phyloP scores from a whole-genome alignment of 2,888 invertebrate genomes.

The Trilocha varians region DNA sequence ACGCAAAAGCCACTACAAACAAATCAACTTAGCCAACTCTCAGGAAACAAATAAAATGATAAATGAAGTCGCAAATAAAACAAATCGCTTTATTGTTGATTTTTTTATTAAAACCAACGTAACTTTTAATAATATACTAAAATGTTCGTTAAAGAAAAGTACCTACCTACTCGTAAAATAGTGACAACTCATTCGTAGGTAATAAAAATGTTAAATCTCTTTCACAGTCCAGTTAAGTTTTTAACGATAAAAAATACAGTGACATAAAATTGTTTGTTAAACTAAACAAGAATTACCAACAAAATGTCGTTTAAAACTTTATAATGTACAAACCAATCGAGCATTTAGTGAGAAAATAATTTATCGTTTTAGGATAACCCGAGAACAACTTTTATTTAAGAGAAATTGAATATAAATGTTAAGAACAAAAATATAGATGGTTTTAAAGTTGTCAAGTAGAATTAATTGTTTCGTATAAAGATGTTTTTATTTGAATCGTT shows the following conservation, averaged over 20 bases:
- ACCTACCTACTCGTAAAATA: too few relatives aligned
- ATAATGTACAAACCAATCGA: not conserved
- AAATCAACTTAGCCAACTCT: too few relatives aligned
- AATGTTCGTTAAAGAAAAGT: too few relatives aligned
- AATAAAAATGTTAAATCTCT: not conserved
- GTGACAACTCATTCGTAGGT: not conserved
- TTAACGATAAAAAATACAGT: not conserved
- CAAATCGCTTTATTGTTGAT: too few relatives aligned
- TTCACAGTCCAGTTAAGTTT: not conserved
- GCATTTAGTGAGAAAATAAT: not conserved
- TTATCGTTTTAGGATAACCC: not conserved
- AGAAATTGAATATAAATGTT: not conserved
- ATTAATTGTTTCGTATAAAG: not conserved
- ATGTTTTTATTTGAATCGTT: not conserved
- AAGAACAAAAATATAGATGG: too few relatives aligned
- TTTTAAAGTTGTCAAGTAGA: not conserved
- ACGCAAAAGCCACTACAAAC: too few relatives aligned
- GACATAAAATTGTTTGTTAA: not conserved
- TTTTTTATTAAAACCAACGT: too few relatives aligned
- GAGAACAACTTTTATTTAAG: not conserved
- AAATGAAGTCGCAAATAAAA: too few relatives aligned
- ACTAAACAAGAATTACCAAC: not conserved
- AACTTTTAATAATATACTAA: too few relatives aligned
- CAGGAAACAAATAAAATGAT: too few relatives aligned
- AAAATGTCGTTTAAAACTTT: not conserved